Base-by-base conservation (phyloP, 2,113 vertebrate species). In the Melospiza georgiana region DNA sequence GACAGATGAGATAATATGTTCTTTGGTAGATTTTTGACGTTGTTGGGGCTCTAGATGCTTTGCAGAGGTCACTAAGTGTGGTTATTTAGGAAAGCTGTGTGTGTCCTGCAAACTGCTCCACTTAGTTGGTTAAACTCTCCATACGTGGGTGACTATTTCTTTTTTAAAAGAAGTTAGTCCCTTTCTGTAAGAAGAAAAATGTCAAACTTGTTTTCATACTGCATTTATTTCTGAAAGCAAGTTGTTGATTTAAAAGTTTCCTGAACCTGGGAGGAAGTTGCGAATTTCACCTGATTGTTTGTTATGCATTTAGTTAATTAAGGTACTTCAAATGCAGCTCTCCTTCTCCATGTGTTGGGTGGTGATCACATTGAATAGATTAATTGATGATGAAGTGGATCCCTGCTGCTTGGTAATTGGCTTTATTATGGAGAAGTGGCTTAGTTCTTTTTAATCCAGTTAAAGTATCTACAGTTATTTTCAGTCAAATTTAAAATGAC, bases 401-500 rank as follows among this genome's bases (percentile, higher is more conserved):
- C 79, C 92, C 94, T 96, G 91, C 95, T 97, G 96, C 89, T 97
- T 85, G 73, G 78, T 98, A 97, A 96, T 96, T 95, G 84, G 90
- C 94, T 97, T 96, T 93, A 93, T 95, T 96, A 85, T 51, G 76
- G 82, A 86, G 89, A 91, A 92, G 93, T 85, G 78, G 76, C 81
- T 95, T 94, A 94, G 95, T 75, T 90, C 66, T 91, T 93, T 95
- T 93, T 95, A 97, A 97, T 97, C 93, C 91, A 81, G 89, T 97
- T 97, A 97, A 97, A 78, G 82, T 94, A 80, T 95, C 87, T 94
- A 73, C 96, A 96, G 95, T 98, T 97, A 97, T 87, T 91, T 91
- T 87, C 88, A 93, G 91, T 93, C 87, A 96, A 97, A 97, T 96
- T 84, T 94, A 95, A 97, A 91, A 94, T 88, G 97, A 96, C 95